phyloP scores from a whole-genome alignment of 2,888 invertebrate genomes.

The Endotricha flammealis region DNA sequence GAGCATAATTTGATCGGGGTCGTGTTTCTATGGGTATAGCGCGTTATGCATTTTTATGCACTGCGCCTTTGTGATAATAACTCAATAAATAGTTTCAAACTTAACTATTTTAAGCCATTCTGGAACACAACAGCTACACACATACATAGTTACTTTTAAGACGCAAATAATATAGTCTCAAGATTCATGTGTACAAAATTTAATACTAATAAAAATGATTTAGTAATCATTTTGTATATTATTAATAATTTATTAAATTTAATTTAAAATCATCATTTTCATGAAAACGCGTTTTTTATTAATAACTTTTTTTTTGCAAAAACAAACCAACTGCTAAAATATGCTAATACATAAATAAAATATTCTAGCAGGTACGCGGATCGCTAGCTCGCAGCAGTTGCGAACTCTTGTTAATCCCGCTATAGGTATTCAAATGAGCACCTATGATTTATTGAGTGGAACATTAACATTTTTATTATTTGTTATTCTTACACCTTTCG shows the following conservation, averaged over 20 bases:
- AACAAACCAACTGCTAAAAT: constrained; percentile 46
- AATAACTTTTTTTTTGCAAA: too few relatives aligned
- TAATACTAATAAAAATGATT: too few relatives aligned
- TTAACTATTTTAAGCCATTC: too few relatives aligned
- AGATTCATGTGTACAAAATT: too few relatives aligned
- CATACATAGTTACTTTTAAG: too few relatives aligned
- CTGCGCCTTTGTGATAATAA: constrained; percentile 5
- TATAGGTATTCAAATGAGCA: constrained; percentile 76
- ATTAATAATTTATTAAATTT: too few relatives aligned
- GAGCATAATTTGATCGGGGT: constrained; percentile 76
- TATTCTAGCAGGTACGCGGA: constrained; percentile 37
- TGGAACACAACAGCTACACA: too few relatives aligned
- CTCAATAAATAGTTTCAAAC: too few relatives aligned
- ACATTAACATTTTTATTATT: constrained; percentile 80
- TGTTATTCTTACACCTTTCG: constrained; percentile 77
- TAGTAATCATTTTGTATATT: too few relatives aligned
- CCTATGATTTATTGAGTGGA: constrained; percentile 80
- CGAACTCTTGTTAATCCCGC: constrained; percentile 69
- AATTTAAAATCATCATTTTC: too few relatives aligned
- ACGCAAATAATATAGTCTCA: too few relatives aligned
- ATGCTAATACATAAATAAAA: constrained; percentile 53
- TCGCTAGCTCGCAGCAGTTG: constrained; percentile 44
- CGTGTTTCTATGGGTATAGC: constrained; percentile 68
- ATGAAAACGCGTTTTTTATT: too few relatives aligned
- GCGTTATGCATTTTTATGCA: constrained; percentile 14